Conservation (phyloP, 2,797 vertebrate species). For the Coregonus suidteri region DNA sequence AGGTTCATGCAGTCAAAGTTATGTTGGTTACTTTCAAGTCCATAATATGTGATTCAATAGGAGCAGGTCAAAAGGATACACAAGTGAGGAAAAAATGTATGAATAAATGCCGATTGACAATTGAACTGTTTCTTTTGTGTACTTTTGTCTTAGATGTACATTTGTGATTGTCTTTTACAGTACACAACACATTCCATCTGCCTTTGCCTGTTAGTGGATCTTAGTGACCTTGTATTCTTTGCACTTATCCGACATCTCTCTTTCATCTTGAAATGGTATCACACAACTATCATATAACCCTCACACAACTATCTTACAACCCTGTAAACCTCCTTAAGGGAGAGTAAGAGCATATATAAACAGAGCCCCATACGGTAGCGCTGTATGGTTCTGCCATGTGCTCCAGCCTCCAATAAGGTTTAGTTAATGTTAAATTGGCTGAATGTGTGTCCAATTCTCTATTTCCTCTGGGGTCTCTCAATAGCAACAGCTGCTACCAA, state of each 20-base stretch:
- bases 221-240: neutral
- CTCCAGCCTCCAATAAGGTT: constrained; percentile 81
- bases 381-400: constrained; percentile 67
- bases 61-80: neutral
- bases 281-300: constrained; percentile 14
- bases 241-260: constrained; percentile 38
- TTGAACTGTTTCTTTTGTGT: neutral
- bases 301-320: constrained; percentile 33
- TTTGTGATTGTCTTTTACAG: neutral
- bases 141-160: neutral
- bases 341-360: constrained; percentile 51
- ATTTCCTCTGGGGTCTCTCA: constrained; percentile 78
- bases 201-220: neutral
- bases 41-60: neutral
- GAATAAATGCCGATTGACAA: neutral
- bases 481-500: constrained; percentile 82
- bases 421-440: constrained; percentile 84
- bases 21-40: constrained; percentile 24
- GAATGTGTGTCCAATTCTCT: constrained; percentile 81
- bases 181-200: neutral
- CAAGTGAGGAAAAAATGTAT: neutral
- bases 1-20: constrained; percentile 17
- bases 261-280: neutral
- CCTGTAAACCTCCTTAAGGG: constrained; percentile 21
- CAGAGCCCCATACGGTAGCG: constrained; percentile 68